Evolutionary conservation across 2,113 vertebrate species (phyloP), one percentile per base, ranked within the genome.

Genomic region (Mirounga angustirostris): DNA sequence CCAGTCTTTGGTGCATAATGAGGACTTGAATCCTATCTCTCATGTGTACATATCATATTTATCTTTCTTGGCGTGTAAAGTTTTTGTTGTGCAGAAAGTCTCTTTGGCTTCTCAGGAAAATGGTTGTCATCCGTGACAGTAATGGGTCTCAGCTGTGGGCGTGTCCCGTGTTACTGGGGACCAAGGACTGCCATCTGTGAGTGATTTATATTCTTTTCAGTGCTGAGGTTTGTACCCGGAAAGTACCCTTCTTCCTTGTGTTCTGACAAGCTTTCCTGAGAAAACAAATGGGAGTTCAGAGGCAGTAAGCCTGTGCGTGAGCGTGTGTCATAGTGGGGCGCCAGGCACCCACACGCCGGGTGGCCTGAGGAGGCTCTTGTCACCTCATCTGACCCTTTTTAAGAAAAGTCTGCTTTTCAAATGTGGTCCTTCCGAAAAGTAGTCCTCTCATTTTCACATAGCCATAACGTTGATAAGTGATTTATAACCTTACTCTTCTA

Each of bases 1-100:
- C 50, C 15, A 61, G 10, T 87, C 28, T 67, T 84, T 89, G 8
- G 19, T 73, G n/a, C 4, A 7, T 84, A 69, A 91, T 71, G 65
- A 73, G 12, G n/a, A 52, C 33, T 65, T 65, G 26, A 96, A 56
- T 94, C 58, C 24, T 90, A 56, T 52, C 87, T 94, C 59, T 96
- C 46, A 11, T 43, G 89, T 56, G 30, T 87, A 33, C 63, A 28
- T 86, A 40, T 14, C 46, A 10, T 95, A 12, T 63, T 79, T 92
- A 61, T 52, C 30, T 43, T 76, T 69, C 4, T 58, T 87, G n/a
- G 10, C 69, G 43, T 91, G 2, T 82, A 78, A 81, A 76, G 10
- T 94, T 95, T 95, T 61, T 22, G 9, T 82, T 73, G 46, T 89
- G 1, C n/a, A 46, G 21, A 69, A 83, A 16, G 59, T 58, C 74